Evolutionary conservation across 2,797 vertebrate genomes (phyloP).

Genomic region (Mormyrus proboscirostris): DNA sequence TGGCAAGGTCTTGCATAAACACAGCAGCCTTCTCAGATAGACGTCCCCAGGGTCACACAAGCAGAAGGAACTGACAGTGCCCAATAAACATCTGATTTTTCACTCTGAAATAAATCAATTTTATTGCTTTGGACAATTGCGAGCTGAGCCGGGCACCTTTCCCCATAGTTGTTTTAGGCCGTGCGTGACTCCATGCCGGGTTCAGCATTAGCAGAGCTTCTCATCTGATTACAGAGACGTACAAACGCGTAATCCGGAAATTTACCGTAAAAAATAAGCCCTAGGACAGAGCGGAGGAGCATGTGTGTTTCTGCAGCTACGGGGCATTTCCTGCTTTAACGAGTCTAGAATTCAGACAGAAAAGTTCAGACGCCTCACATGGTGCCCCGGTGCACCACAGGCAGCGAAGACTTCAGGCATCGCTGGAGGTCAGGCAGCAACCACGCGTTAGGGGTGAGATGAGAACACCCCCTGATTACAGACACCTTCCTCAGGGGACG

Average conservation of each 20-base stretch:
- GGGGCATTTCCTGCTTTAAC: neutral
- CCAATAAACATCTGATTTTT: slow-evolving; percentile 30
- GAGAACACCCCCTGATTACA: slow-evolving; percentile 9
- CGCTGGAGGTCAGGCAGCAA: neutral
- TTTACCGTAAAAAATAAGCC: neutral
- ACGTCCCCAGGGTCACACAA: slow-evolving; percentile 22
- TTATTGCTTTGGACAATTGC: slow-evolving; percentile 16
- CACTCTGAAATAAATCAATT: slow-evolving; percentile 25
- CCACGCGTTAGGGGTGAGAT: neutral
- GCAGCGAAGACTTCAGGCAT: neutral
- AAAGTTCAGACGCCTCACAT: neutral
- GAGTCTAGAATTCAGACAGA: neutral
- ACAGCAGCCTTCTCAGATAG: slow-evolving; percentile 21
- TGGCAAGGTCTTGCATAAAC: neutral
- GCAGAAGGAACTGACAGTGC: neutral
- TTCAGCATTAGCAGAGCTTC: slow-evolving; percentile 25
- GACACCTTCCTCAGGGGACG: slow-evolving; percentile 10
- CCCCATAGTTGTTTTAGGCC: slow-evolving; percentile 11
- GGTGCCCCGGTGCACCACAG: neutral
- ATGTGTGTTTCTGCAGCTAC: neutral
- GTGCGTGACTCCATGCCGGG: slow-evolving; percentile 26
- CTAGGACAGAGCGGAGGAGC: neutral
- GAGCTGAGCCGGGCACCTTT: neutral
- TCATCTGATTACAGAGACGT: neutral
- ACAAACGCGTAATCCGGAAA: neutral